Evolutionary conservation across 2,797 vertebrate species (phyloP).

Genomic region (Lagocephalus sceleratus): DNA sequence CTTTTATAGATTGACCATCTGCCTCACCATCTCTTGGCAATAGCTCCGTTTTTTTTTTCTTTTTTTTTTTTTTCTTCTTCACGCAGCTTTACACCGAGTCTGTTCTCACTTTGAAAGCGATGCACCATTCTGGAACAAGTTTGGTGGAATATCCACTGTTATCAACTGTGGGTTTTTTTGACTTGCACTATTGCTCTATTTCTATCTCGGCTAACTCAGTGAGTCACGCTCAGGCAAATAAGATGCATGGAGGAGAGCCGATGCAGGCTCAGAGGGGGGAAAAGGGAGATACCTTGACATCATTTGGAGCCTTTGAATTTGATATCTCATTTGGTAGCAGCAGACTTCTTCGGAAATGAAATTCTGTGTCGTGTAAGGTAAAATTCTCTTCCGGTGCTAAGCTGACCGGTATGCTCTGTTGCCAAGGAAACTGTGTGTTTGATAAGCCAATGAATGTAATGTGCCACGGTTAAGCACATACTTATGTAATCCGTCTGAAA

Average conservation of each 20-base stretch:
- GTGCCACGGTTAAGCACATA: slow-evolving; percentile 59
- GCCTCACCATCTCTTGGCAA: slow-evolving; percentile 63
- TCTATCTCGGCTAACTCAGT: slow-evolving; percentile 7
- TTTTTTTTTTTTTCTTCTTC: slow-evolving; percentile 37
- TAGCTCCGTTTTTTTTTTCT: slow-evolving; percentile 25
- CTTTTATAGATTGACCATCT: slow-evolving; percentile 73
- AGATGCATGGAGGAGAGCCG: slow-evolving; percentile 26
- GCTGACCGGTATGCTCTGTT: slow-evolving; percentile 64
- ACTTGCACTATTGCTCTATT: background rate
- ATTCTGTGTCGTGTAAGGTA: slow-evolving; percentile 12
- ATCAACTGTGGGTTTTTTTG: slow-evolving; percentile 39
- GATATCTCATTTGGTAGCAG: slow-evolving; percentile 11
- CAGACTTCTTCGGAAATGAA: slow-evolving; percentile 6
- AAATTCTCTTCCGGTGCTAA: slow-evolving; percentile 55
- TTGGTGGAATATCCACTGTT: slow-evolving; percentile 45
- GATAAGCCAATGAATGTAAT: slow-evolving; percentile 65
- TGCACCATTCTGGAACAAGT: slow-evolving; percentile 37
- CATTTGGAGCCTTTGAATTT: slow-evolving; percentile 12
- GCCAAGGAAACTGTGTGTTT: slow-evolving; percentile 69
- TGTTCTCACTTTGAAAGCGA: slow-evolving; percentile 58
- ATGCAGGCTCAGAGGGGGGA: slow-evolving; percentile 18
- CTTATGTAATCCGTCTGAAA: slow-evolving; percentile 59
- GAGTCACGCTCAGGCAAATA: slow-evolving; percentile 39
- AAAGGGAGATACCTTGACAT: slow-evolving; percentile 28
- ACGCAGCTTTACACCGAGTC: slow-evolving; percentile 60